Base-by-base conservation (phyloP, 2,888 invertebrate species). In the Eumacrocentrus americanus region DNA sequence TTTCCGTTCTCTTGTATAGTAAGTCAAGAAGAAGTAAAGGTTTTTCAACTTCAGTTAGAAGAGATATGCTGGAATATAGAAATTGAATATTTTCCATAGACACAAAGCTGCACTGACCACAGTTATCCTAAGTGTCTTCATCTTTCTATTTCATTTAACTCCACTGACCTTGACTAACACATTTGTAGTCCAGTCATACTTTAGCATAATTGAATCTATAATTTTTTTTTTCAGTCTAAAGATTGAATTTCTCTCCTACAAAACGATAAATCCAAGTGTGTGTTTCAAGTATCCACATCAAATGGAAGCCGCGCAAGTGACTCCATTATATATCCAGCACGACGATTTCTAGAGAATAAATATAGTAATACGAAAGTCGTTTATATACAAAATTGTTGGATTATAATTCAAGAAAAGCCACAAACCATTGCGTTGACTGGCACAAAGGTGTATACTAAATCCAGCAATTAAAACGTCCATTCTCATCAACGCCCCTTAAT, bases 1-100 rank as follows among this genome's bases (percentile, higher is more conserved):
- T 72, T 78, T 78, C 78, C 78, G 75, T 77, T 67, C 67, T 69
- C 50, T 51, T 58, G n/a, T n/a, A n/a, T n/a, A n/a, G n/a, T n/a
- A n/a, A n/a, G n/a, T n/a, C n/a, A n/a, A n/a, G n/a, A n/a, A n/a
- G n/a, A n/a, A n/a, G n/a, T n/a, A n/a, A 29, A 9, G 9, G 9
- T 9, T 29, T 29, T 9, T 29, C 29, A 29, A 29, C 9, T 29
- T 9, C n/a, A n/a, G n/a, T n/a, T n/a, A n/a, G n/a, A n/a, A n/a
- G n/a, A n/a, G 29, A 29, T 29, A 29, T 29, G 29, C 5, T 9
- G 4, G 4, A 29, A 9, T 6, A 29, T 4, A 29, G 29, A 29
- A 29, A 29, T 29, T 29, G 29, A 29, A 29, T 29, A 29, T 29
- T 29, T 29, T 6, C 5, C 29, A 29, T 4, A 4, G 29, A 29